Conservation (phyloP, 2,113 vertebrate genomes). For the Megaleporinus macrocephalus region DNA sequence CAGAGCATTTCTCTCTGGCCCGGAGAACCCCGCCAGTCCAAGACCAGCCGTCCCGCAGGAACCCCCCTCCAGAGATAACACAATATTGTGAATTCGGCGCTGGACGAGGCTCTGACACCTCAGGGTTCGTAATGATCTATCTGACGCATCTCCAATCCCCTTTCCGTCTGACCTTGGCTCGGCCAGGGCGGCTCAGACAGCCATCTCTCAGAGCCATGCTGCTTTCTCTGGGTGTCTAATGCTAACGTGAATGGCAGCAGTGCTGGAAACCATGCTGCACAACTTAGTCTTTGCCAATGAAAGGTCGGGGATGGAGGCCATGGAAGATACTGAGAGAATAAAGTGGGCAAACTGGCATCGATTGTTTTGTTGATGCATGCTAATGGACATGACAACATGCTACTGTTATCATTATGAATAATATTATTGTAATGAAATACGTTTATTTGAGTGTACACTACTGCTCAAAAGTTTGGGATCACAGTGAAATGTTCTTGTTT, state of each 20-base stretch:
- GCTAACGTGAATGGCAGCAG: conserved; percentile 32
- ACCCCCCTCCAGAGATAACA: conserved; percentile 13
- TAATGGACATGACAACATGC: too few relatives aligned
- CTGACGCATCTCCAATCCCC: not conserved
- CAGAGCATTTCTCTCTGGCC: conserved; percentile 20
- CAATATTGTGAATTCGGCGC: conserved; percentile 28
- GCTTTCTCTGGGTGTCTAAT: conserved; percentile 7
- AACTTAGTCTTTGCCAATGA: conserved; percentile 17
- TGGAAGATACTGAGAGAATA: not conserved
- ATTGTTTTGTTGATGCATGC: not conserved
- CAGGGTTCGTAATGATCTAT: conserved; percentile 33
- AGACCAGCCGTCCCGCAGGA: not conserved
- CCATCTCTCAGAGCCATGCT: not conserved
- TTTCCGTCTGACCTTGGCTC: conserved; percentile 10
- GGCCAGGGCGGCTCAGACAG: not conserved
- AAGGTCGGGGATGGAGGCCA: conserved; percentile 32
- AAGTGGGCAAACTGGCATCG: not conserved
- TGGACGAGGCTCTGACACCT: not conserved
- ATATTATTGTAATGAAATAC: too few relatives aligned
- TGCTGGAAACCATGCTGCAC: conserved; percentile 2
- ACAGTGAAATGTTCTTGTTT: too few relatives aligned
- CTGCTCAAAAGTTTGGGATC: too few relatives aligned
- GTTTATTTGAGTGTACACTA: too few relatives aligned
- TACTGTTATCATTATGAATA: too few relatives aligned
- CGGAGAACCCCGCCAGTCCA: conserved; percentile 1